Conservation (phyloP, 1,140 invertebrate genomes). For the Pseudomyrmex dendroicus region DNA sequence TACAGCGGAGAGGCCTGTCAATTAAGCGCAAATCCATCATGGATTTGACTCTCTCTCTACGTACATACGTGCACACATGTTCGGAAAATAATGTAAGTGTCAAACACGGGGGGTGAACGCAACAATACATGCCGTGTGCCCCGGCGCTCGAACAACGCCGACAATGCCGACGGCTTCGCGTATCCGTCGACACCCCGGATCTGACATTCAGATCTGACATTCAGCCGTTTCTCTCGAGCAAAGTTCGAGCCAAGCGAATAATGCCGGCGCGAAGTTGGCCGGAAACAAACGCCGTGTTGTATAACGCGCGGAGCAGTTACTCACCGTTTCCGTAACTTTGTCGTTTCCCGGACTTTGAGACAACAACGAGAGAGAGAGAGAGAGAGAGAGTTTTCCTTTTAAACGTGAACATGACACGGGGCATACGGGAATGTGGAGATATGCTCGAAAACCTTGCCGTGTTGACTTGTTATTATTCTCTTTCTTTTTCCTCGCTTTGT, state of each 20-base stretch:
- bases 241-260: conserved; percentile 13
- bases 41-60: conserved; percentile 1
- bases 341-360: not conserved
- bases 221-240: conserved; percentile 24
- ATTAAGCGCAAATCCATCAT: conserved; percentile 7
- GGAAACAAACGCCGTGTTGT: conserved; percentile 56
- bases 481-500: too few relatives aligned
- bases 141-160: not conserved
- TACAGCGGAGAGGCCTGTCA: not conserved
- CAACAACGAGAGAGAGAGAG: not conserved
- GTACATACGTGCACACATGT: conserved; percentile 14
- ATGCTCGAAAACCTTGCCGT: not conserved
- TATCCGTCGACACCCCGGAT: conserved; percentile 51
- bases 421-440: not conserved
- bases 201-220: conserved; percentile 59
- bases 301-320: conserved; percentile 1
- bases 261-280: conserved; percentile 41
- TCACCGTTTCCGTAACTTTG: conserved; percentile 20
- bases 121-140: conserved; percentile 21
- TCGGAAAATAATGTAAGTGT: conserved; percentile 68
- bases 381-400: not conserved
- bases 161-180: conserved; percentile 46
- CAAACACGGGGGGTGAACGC: conserved; percentile 69
- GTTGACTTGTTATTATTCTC: not conserved
- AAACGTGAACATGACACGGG: not conserved